Base-by-base conservation (phyloP, 2,888 invertebrate species). In the Andrena trimmerana region DNA sequence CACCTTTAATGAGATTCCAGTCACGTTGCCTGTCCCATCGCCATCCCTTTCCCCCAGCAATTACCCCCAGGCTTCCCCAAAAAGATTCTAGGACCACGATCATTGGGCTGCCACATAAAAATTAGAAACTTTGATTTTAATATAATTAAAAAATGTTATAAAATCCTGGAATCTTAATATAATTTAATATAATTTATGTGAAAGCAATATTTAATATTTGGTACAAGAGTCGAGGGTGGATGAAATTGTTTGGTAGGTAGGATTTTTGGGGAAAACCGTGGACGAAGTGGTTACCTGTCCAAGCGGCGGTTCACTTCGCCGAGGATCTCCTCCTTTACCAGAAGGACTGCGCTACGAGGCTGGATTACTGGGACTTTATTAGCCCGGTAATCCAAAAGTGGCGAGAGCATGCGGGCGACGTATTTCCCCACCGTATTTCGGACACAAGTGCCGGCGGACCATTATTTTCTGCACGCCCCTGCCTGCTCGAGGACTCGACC, bases 1-100 rank as follows among this genome's bases (percentile, higher is more conserved):
- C 74, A 86, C 73, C 81, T 89, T 89, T 89, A 90, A 91, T 90
- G 90, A 90, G 89, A 91, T 91, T 91, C 91, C 69, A 59, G 90
- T 90, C 91, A 91, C 91, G 90, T 90, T 83, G 81, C 62, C 63
- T 31, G 67, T 62, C 50, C 60, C 29, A 8, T 1, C 42, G 16
- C 13, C 69, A 65, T 60, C 36, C 78, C 65, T 60, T 52, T 79
- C n/a, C 57, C 10, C 16, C 27, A 13, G 31, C 27, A 74, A 65
- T 77, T 65, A 31, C 13, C n/a, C 2, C 4, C 27, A 0, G n/a
- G 27, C 24, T 2, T 13, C 24, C 57, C 24, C 10, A 4, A 13
- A 7, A 2, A 10, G 24, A 10, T 27, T 57, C 24, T 8, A 57
- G 1, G 0, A 13, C 42, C 16, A 4, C 16, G 16, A 16, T 42